phyloP scores from a whole-genome alignment of 2,888 invertebrate species.

The Glaucopsyche alexis region DNA sequence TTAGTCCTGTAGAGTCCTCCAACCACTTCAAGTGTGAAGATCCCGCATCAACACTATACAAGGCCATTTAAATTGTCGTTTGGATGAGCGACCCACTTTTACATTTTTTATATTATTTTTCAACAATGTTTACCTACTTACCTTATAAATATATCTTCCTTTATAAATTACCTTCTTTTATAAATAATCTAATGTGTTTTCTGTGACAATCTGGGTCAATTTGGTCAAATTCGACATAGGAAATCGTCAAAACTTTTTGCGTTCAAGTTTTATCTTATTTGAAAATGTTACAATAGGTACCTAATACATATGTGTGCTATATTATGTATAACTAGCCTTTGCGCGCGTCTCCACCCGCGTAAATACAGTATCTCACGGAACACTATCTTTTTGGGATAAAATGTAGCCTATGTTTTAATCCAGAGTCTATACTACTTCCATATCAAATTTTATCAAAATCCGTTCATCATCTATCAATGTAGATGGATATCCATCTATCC shows the following conservation, averaged over 20 bases:
- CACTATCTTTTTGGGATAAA: no score
- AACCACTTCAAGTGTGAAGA: slow-evolving; percentile 12
- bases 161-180: slow-evolving; percentile 6
- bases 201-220: background rate
- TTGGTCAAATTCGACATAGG: background rate
- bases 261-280: background rate
- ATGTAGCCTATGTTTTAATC: no score
- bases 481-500: no score
- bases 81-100: slow-evolving; percentile 33
- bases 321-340: no score
- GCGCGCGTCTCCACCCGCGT: no score
- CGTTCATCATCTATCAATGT: no score
- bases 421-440: no score
- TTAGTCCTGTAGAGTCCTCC: background rate
- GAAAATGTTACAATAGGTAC: background rate
- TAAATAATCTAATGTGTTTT: background rate
- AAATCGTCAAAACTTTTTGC: slow-evolving; percentile 6
- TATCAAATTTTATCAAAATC: no score
- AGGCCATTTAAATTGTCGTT: slow-evolving; percentile 33
- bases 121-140: background rate
- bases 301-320: no score
- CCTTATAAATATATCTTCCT: background rate
- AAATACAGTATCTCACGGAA: no score
- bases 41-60: slow-evolving; percentile 13
- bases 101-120: slow-evolving; percentile 26